Evolutionary conservation across 2,888 invertebrate species (phyloP), one percentile per base, ranked within the genome.

Genomic region (Tipula unca): DNA sequence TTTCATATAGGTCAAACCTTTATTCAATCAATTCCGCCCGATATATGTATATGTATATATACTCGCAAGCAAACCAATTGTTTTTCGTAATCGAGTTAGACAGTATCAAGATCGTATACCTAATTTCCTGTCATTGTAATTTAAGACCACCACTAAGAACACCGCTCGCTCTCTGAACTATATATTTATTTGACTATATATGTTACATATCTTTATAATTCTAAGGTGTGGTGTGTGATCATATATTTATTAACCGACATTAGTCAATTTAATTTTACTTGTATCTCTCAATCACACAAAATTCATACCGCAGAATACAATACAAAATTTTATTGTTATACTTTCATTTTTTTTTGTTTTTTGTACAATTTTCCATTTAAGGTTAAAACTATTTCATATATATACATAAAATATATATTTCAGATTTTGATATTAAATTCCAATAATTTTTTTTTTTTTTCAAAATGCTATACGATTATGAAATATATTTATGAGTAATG

Each of bases 351-450:
- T 48, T 32, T n/a, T n/a, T n/a, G 6, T 35, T 35, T 35, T 35
- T 4, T 39, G 8, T 48, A 69, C 8, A 69, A 25, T 69, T 69
- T 69, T 25, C 69, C 69, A 69, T 69, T 69, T 69, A 69, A 69
- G 69, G 69, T 69, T 69, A 69, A 69, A 69, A 69, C 69, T 69
- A 69, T 69, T 69, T 69, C 69, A 69, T 10, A n/a, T n/a, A n/a
- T n/a, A n/a, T n/a, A n/a, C n/a, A n/a, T n/a, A n/a, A n/a, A n/a
- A n/a, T n/a, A 48, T n/a, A 48, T 48, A 69, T 69, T 69, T 69
- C 25, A 25, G 25, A 25, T 69, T 69, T 69, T 69, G 10, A 25
- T 69, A 69, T 69, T 20, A 69, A 69, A 69, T 69, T 69, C 69
- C 69, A 48, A 48, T 48, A 48, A 48, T 48, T 32, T 48, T n/a